Evolutionary conservation across 2,797 vertebrate species (phyloP).

Genomic region (Mormyrus hasselquistii): DNA sequence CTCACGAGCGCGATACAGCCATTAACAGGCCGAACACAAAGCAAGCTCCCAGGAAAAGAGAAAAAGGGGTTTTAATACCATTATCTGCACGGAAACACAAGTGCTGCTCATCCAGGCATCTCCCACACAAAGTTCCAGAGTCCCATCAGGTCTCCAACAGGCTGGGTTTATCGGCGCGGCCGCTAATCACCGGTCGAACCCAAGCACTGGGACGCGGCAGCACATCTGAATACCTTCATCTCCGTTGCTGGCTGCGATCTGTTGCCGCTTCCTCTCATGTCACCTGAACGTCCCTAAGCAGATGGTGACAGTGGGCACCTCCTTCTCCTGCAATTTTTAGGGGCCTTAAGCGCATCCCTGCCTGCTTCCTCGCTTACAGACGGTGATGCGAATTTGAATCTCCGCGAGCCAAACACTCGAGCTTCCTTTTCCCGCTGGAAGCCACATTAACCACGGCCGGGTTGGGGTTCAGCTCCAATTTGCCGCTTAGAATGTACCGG

Average conservation of each 20-base stretch:
- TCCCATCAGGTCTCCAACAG: not conserved
- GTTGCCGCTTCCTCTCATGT: not conserved
- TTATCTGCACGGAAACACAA: not conserved
- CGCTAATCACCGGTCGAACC: not conserved
- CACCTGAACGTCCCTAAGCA: not conserved
- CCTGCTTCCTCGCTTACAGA: not conserved
- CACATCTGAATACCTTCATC: not conserved
- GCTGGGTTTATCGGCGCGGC: not conserved
- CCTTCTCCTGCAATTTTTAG: not conserved
- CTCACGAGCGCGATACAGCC: conserved; percentile 59
- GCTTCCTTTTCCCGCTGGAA: not conserved
- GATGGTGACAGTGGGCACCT: not conserved
- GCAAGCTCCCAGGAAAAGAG: conserved; percentile 33
- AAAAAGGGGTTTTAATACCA: not conserved
- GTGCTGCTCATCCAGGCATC: not conserved
- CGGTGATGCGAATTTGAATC: not conserved
- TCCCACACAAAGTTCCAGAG: not conserved
- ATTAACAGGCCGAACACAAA: conserved; percentile 49
- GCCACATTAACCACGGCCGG: not conserved
- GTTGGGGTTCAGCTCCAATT: not conserved
- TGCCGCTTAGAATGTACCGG: not conserved
- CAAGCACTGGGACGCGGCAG: not conserved
- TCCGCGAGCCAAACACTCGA: not conserved
- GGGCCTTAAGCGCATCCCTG: not conserved
- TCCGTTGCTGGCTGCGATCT: not conserved